Conservation (phyloP, 2,888 invertebrate genomes). For the Elegia similella region DNA sequence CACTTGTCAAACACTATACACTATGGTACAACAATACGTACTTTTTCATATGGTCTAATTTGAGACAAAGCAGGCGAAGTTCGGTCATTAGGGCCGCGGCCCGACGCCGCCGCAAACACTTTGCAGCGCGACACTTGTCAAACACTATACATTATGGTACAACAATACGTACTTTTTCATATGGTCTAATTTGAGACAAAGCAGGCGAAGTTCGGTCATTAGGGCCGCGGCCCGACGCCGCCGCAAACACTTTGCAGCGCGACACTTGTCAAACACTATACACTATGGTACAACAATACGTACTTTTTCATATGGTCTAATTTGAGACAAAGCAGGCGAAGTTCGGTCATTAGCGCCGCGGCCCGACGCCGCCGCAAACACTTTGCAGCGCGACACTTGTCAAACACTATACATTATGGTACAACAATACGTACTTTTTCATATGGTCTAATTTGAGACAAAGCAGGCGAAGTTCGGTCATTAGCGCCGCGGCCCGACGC, state of each 20-base stretch:
- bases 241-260: background rate
- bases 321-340: slow-evolving; percentile 26
- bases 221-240: slow-evolving; percentile 6
- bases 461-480: too few species aligned
- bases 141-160: background rate
- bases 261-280: background rate
- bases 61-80: slow-evolving; percentile 25
- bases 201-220: slow-evolving; percentile 23
- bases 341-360: slow-evolving; percentile 19
- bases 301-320: too few species aligned
- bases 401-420: background rate
- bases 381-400: background rate
- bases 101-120: background rate
- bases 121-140: background rate
- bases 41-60: too few species aligned
- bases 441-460: too few species aligned
- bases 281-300: too few species aligned
- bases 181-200: too few species aligned
- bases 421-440: too few species aligned
- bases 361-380: background rate
- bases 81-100: slow-evolving; percentile 18
- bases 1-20: background rate
- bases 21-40: too few species aligned
- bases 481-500: too few species aligned
- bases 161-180: too few species aligned